Base-by-base conservation (phyloP, 2,888 invertebrate genomes). In the Anodontia alba region DNA sequence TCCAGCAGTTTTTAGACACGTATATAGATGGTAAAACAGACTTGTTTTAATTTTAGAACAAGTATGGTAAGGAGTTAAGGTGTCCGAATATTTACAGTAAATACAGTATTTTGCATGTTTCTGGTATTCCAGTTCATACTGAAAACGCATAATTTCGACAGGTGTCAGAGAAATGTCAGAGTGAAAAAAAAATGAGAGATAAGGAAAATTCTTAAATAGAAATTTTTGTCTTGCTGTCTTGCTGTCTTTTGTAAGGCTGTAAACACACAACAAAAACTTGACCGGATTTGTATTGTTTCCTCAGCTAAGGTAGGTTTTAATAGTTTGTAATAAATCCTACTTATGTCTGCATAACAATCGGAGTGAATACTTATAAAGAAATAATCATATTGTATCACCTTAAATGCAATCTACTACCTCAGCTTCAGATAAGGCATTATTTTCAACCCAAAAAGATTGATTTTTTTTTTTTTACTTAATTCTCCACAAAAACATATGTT, bases 241-340 rank as follows among this genome's bases (percentile, higher is more conserved):
- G 62, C 8, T 17, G 2, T 3, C 20, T 62, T 62, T 62, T 62
- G n/a, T 17, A 20, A 33, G 33, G 33, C 15, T 17, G 33, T 54
- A 33, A 33, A 62, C 10, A 20, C 17, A 20, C n/a, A 62, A 62
- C 33, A 62, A 62, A 62, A 62, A 62, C 62, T 62, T 62, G 62
- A 33, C 33, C 33, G 62, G 62, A 62, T 62, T 62, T 62, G 1
- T 33, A 62, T 62, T 62, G 62, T 62, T 62, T 62, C 33, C 1
- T 31, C 12, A 2, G 17, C 62, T 33, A 62, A 62, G 62, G 62
- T 62, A 62, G 33, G 62, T 62, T 31, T 62, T 17, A 62, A 33
- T 62, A 33, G 23, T 31, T 20, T 17, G 17, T 23, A 62, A 62
- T 62, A 62, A 33, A 62, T 62, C 62, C 62, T 62, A 8, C 62